Evolutionary conservation across 2,888 invertebrate genomes (phyloP), one percentile per base, ranked within the genome.

Genomic region (Leistus spinibarbis): DNA sequence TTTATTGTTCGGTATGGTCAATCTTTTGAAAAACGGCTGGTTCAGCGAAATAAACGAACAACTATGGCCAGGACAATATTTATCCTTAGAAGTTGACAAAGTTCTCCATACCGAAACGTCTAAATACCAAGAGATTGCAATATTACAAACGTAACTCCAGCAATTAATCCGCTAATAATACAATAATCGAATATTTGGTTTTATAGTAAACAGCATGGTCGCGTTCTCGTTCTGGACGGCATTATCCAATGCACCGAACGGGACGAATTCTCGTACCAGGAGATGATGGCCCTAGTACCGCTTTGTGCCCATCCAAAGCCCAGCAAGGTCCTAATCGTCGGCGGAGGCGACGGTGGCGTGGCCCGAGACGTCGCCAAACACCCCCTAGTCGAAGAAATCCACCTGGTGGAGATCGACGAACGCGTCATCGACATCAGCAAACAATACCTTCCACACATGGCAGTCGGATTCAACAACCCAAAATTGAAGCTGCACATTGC

Each of bases 331-430:
- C 87, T 99, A 40, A 96, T 99, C 79, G 96, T 99, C 19, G 99
- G 99, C 0, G 99, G 99, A 0, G 99, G 99, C 0, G 99, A 99
- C 86, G 99, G 99, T 0, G 99, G 99, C 0, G 98, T 98, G 3
- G 96, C 97, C 0, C 90, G 99, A 9, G 99, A 99, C 85, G 95
- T 98, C 0, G 90, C 93, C 1, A 99, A 99, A 85, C 97, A 98
- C 86, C 95, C 97, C 0, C 85, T 88, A 76, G 98, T 99, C 0
- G 91, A 96, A 81, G 88, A 90, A 81, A 93, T 98, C 76, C 91
- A 93, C 69, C 92, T 90, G 86, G 97, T 99, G 72, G 99, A 99
- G 88, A 99, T 99, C 79, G 99, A 99, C 84, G 92, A 89, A 67
- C 90, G 91, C 84, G 99, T 99, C 0, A 91, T 99, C 13, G 93